Percentiles rank a stretch among this genome's conserved stretches.
These are phyloP conservation scores for Pseudomyrmex dendroicus DNA, from an alignment of 1,140 invertebrate species.

Conservation along the genomic window DNA sequence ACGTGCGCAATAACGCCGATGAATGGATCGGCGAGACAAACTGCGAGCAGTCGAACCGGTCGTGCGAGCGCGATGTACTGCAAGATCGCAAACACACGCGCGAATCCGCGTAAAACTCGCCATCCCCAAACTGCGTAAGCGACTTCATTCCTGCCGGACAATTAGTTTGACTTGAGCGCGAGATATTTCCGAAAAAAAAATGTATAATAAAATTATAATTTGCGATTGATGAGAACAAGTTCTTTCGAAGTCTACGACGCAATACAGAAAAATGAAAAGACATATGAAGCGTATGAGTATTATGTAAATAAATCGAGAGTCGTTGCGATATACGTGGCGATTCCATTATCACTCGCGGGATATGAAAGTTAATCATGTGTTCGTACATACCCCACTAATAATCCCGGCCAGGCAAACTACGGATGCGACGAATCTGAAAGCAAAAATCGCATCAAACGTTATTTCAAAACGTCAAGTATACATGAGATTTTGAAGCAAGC, in stretches of 20 bases:
- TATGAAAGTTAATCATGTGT: background rate
- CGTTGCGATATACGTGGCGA: background rate
- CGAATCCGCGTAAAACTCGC: background rate
- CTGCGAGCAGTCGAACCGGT: conserved; percentile 14
- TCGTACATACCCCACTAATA: conserved; percentile 81
- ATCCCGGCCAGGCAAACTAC: conserved; percentile 78
- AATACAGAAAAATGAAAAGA: background rate
- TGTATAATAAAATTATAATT: no score
- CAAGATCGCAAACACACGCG: conserved; percentile 21
- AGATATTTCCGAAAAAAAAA: background rate
- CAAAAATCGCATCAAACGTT: conserved; percentile 38
- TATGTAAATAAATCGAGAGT: background rate
- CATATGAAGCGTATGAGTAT: background rate
- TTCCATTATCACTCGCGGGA: background rate
- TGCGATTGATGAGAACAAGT: background rate
- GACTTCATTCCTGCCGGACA: background rate
- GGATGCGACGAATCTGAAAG: conserved; percentile 81
- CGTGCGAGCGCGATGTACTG: conserved; percentile 15
- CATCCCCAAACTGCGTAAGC: background rate
- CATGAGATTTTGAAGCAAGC: background rate
- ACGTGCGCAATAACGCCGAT: conserved; percentile 25
- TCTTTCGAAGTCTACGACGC: background rate
- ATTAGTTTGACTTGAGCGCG: background rate
- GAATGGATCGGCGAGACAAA: conserved; percentile 42
- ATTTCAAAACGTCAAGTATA: background rate